phyloP scores from a whole-genome alignment of 1,140 invertebrate genomes.

The Anthonomus grandis region DNA sequence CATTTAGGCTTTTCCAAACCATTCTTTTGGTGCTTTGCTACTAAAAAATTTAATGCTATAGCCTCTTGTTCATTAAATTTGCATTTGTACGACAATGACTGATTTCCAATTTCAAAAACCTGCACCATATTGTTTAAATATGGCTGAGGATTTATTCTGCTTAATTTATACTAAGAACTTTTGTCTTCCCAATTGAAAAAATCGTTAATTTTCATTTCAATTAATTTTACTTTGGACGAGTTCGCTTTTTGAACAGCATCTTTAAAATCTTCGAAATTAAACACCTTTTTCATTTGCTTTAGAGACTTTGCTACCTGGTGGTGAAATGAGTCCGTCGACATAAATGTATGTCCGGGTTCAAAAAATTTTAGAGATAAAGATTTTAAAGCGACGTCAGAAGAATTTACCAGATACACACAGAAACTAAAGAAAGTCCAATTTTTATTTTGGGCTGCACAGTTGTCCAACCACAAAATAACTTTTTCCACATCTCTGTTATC shows the following conservation, averaged over 20 bases:
- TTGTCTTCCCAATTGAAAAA: too few relatives aligned
- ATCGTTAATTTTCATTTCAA: too few relatives aligned
- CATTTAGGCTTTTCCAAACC: too few relatives aligned
- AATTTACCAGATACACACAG: slow-evolving; percentile 6
- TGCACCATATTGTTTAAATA: too few relatives aligned
- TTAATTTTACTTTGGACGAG: slow-evolving; percentile 4
- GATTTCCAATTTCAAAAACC: too few relatives aligned
- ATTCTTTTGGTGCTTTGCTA: too few relatives aligned
- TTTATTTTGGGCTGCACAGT: too few relatives aligned
- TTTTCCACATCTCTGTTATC: slow-evolving; percentile 22
- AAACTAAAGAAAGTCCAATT: slow-evolving; percentile 11
- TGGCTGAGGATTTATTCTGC: too few relatives aligned
- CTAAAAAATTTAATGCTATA: too few relatives aligned
- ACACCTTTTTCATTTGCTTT: slow-evolving; percentile 34
- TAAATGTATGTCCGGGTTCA: slow-evolving; percentile 37
- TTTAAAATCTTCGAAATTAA: slow-evolving; percentile 42
- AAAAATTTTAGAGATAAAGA: neutral
- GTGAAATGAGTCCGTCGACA: slow-evolving; percentile 42
- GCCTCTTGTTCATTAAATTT: too few relatives aligned
- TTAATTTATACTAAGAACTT: too few relatives aligned
- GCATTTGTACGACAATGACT: too few relatives aligned
- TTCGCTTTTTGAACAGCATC: slow-evolving; percentile 1
- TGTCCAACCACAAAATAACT: slow-evolving; percentile 32
- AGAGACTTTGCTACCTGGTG: slow-evolving; percentile 36
- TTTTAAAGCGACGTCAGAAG: neutral